Evolutionary conservation across 2,113 vertebrate species (phyloP).

Genomic region (Oryctolagus cuniculus): mOryCun1.1 NC_091439.1:96933001-96933500

Average conservation of each 20-base stretch:
- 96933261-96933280: background rate
- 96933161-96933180: background rate
- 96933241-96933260: background rate
- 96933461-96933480: background rate
- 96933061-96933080: background rate
- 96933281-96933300: background rate
- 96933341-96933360: background rate
- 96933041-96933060: background rate
- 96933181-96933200: background rate
- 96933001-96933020: slow-evolving; percentile 26
- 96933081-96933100: background rate
- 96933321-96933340: background rate
- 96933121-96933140: slow-evolving; percentile 24
- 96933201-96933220: background rate
- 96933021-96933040: background rate
- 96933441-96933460: background rate
- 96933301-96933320: background rate
- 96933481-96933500: slow-evolving; percentile 1
- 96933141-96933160: background rate
- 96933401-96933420: too few relatives aligned
- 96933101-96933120: background rate
- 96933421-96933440: background rate
- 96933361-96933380: too few relatives aligned
- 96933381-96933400: too few relatives aligned
- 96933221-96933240: background rate